These are phyloP conservation scores for Rousettus leschenaultii DNA, from an alignment of 2,113 vertebrate species.

Conservation along the genomic window DNA sequence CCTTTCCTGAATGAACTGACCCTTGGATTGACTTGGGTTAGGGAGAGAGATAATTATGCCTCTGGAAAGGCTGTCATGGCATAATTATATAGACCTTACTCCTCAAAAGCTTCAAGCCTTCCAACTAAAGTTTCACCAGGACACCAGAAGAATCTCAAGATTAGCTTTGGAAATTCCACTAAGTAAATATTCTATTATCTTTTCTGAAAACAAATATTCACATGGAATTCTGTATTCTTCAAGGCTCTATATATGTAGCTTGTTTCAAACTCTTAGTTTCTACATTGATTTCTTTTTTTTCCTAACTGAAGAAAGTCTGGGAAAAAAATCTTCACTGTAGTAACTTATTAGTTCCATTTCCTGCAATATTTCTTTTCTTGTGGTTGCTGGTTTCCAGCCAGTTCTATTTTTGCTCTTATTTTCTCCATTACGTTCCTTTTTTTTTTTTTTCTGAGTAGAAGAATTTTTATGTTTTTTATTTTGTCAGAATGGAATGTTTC, in stretches of 20 bases:
- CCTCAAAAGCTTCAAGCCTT: neutral
- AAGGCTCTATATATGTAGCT: neutral
- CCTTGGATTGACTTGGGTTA: neutral
- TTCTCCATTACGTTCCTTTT: constrained; percentile 18
- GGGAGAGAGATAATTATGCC: neutral
- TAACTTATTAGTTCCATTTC: constrained; percentile 77
- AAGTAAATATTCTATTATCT: neutral
- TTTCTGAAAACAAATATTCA: neutral
- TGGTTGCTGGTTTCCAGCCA: constrained; percentile 79
- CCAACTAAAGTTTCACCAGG: neutral
- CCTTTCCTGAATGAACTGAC: neutral
- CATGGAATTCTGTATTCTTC: neutral
- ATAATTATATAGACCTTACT: neutral
- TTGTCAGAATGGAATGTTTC: constrained; percentile 51
- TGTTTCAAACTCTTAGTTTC: neutral
- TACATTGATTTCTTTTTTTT: constrained; percentile 14
- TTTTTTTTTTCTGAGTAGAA: neutral
- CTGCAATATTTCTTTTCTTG: constrained; percentile 75
- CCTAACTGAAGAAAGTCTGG: constrained; percentile 45
- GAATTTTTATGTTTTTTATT: constrained; percentile 49
- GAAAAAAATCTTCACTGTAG: constrained; percentile 41
- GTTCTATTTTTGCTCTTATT: constrained; percentile 79
- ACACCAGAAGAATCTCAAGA: neutral
- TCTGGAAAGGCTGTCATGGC: neutral
- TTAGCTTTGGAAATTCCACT: neutral